These are phyloP conservation scores for Apoda limacodes DNA, from an alignment of 2,888 invertebrate genomes.

Conservation along the genomic window DNA sequence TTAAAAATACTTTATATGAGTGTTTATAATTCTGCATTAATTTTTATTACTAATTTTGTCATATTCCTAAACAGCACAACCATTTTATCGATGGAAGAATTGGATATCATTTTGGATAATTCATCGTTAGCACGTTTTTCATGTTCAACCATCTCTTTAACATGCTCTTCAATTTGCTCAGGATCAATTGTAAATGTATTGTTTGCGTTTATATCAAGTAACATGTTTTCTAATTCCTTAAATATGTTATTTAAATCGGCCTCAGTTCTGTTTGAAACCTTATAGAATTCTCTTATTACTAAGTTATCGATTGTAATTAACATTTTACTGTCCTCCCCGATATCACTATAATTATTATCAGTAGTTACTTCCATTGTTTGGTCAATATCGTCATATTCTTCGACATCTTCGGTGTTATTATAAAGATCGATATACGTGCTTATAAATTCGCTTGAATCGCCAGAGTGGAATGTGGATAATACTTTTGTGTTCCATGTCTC, in stretches of 20 bases:
- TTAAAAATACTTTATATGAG: no score
- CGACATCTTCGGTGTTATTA: no score
- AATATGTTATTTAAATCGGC: conserved; percentile 18
- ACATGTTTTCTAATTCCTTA: conserved; percentile 17
- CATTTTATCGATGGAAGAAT: conserved; percentile 14
- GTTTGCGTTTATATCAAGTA: conserved; percentile 19
- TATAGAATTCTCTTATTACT: conserved; percentile 18
- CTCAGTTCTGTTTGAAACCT: conserved; percentile 15
- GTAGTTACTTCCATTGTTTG: conserved; percentile 24
- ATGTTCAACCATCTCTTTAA: conserved; percentile 15
- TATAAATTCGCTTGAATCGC: no score
- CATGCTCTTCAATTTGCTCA: conserved; percentile 20
- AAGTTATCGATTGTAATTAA: conserved; percentile 23
- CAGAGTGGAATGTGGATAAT: no score
- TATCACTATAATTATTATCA: conserved; percentile 10
- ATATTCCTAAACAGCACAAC: conserved; percentile 13
- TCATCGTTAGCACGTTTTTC: conserved; percentile 19
- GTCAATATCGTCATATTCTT: conserved; percentile 24
- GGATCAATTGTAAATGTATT: conserved; percentile 17
- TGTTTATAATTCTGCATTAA: no score
- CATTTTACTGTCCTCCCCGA: conserved; percentile 6
- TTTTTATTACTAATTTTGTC: conserved; percentile 12
- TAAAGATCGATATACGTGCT: no score
- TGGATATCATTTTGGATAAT: conserved; percentile 16
- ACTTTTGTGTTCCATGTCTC: no score